Evolutionary conservation across 2,888 invertebrate genomes (phyloP).

Genomic region (Pycnomerus fuliginosus): DNA sequence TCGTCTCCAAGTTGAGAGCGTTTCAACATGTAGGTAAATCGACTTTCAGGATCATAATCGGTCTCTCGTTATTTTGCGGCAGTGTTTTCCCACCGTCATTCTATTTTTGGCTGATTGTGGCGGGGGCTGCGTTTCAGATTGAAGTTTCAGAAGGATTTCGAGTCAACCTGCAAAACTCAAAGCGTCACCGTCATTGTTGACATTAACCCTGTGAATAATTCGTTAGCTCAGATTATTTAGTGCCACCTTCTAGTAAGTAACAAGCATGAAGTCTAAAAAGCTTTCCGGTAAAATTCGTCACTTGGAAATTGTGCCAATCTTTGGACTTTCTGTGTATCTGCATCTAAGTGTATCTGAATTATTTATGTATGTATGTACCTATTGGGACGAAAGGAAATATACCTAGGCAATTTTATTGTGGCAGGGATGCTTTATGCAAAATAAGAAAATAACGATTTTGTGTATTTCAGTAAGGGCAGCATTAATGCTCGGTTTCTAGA

Average conservation of each 20-base stretch:
- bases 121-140: too few species aligned
- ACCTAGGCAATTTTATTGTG: too few species aligned
- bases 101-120: too few species aligned
- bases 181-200: slow-evolving; percentile 6
- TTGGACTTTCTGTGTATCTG: too few species aligned
- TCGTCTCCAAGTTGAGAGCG: slow-evolving; percentile 10
- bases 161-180: not conserved
- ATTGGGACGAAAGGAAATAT: too few species aligned
- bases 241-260: slow-evolving; percentile 7
- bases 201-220: slow-evolving; percentile 17
- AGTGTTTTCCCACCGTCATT: not conserved
- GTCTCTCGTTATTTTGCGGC: slow-evolving; percentile 2
- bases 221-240: slow-evolving; percentile 13
- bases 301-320: slow-evolving; percentile 11
- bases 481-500: too few species aligned
- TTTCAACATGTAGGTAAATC: slow-evolving; percentile 18
- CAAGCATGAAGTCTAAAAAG: slow-evolving; percentile 15
- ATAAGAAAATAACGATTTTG: too few species aligned
- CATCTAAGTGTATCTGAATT: too few species aligned
- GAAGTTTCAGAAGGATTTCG: slow-evolving; percentile 9
- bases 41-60: slow-evolving; percentile 16
- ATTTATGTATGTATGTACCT: too few species aligned
- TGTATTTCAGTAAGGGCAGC: too few species aligned
- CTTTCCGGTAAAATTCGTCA: slow-evolving; percentile 12
- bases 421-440: too few species aligned